phyloP scores from a whole-genome alignment of 2,797 vertebrate genomes.

The Stomatorhinus walkeri region DNA sequence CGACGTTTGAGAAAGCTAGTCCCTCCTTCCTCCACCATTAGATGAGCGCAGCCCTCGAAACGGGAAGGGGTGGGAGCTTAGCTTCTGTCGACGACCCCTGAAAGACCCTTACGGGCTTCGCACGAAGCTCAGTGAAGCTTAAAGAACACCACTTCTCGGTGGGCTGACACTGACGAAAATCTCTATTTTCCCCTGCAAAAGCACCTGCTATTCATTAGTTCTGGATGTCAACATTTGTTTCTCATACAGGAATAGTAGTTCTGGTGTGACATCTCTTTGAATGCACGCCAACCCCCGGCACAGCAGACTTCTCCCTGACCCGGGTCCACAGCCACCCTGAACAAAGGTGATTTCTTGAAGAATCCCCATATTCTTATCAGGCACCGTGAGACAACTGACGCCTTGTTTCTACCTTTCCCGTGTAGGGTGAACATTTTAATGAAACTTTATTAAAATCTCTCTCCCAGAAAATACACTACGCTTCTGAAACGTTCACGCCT shows the following conservation, averaged over 20 bases:
- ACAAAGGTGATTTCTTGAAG: background rate
- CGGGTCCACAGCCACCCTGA: background rate
- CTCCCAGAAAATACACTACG: background rate
- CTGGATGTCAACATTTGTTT: conserved; percentile 2
- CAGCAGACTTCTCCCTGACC: background rate
- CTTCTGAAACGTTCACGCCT: background rate
- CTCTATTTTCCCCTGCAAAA: background rate
- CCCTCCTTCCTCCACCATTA: background rate
- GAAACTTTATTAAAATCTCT: background rate
- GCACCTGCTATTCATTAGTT: conserved; percentile 5
- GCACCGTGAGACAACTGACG: background rate
- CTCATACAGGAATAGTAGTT: background rate
- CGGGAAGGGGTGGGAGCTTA: background rate
- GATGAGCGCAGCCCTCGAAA: background rate
- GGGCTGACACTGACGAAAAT: background rate
- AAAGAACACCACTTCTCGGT: background rate
- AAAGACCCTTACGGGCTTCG: background rate
- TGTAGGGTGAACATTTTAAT: background rate
- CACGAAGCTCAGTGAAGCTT: background rate
- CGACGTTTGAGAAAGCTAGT: background rate
- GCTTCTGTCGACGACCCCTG: background rate
- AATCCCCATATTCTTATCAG: background rate
- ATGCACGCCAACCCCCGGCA: background rate
- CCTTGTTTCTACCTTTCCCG: background rate
- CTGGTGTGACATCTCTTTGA: conserved; percentile 5